These are phyloP conservation scores for Phocides pigmalion DNA, from an alignment of 1,140 invertebrate genomes.

Conservation along the genomic window DNA sequence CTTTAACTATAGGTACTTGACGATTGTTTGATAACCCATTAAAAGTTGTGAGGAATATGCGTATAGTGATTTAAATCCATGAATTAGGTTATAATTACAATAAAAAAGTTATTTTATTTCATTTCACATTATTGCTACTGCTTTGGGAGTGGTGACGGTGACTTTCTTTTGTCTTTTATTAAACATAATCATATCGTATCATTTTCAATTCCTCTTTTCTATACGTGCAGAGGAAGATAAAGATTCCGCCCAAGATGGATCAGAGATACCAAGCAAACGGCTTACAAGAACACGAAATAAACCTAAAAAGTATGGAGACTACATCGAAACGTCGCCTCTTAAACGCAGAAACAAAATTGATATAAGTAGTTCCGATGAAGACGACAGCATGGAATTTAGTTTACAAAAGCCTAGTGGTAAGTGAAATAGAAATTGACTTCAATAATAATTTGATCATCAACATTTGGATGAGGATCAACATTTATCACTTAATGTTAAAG, in stretches of 20 bases:
- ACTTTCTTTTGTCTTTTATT: no score
- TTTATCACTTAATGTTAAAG: no score
- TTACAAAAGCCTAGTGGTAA: constrained; percentile 65
- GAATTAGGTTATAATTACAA: no score
- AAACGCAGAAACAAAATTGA: constrained; percentile 48
- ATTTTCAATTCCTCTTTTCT: background rate
- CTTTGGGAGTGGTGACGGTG: no score
- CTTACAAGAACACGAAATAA: constrained; percentile 56
- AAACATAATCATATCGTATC: background rate
- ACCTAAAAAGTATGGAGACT: constrained; percentile 71
- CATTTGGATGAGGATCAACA: no score
- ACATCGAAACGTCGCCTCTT: constrained; percentile 53
- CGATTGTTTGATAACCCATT: no score
- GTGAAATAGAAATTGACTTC: background rate
- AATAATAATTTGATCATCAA: no score
- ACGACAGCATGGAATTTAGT: constrained; percentile 38
- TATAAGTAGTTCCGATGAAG: constrained; percentile 51
- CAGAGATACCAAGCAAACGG: constrained; percentile 52
- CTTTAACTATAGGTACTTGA: no score
- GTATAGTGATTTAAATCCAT: no score
- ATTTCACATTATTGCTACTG: no score
- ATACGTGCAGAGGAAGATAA: constrained; percentile 16
- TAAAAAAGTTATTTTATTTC: no score
- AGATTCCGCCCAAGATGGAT: background rate
- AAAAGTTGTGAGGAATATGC: no score